Base-by-base conservation (phyloP, 2,888 invertebrate genomes). In the Seira sanloemensis region DNA sequence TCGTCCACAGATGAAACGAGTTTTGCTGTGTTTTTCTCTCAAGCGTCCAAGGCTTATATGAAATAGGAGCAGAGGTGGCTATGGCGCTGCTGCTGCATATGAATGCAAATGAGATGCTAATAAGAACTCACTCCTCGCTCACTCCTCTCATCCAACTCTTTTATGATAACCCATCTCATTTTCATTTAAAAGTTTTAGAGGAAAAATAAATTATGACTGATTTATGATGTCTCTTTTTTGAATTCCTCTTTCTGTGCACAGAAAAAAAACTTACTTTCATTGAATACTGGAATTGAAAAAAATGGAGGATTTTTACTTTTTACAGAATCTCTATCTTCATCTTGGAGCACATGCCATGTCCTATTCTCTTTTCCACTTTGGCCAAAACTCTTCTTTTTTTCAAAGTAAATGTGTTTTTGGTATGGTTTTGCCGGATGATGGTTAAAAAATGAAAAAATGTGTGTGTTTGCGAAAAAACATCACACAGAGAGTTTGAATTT, bases 101-200 rank as follows among this genome's bases (percentile, higher is more conserved):
- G 26, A 74, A 74, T 74, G 74, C 74, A 74, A 74, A 74, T 74
- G 62, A 62, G 7, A 65, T 75, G 66, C 23, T 76, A 76, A 67
- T 76, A 46, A 9, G 62, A 21, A 16, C 21, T 19, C 62, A 1
- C 12, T 50, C 23, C 2, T 72, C 23, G 18, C 50, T 72, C 19
- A 54, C 24, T n/a, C 24, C 16, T 54, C 72, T 72, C 72, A 24
- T 50, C 18, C 16, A 18, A 58, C 18, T 23, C 18, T n/a, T n/a
- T 54, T 24, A 2, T 21, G 72, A 21, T 46, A 37, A 12, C 12
- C 37, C 37, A 37, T 37, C 37, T 37, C 37, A 7, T 7, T 37
- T 12, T 37, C 37, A 7, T 4, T 12, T 37, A 37, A 37, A n/a
- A n/a, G n/a, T n/a, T 37, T 12, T 37, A 37, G 37, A 18, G 16